Base-by-base conservation (phyloP, 2,888 invertebrate species). In the Agrotis exclamationis region DNA sequence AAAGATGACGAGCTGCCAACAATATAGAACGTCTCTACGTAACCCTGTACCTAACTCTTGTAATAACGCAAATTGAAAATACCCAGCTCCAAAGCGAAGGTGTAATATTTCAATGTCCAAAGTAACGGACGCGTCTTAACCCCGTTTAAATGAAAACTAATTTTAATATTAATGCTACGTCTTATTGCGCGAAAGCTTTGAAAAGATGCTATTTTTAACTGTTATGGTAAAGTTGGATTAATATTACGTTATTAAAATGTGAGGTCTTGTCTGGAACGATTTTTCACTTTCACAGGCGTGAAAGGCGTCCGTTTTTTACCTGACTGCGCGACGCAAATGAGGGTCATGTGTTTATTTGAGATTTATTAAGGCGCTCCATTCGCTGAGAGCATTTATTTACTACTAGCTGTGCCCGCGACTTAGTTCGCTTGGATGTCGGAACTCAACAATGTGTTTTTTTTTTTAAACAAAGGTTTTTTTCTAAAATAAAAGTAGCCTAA, bases 121-220 rank as follows among this genome's bases (percentile, higher is more conserved):
- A 88, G 69, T 84, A 81, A 84, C 85, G 68, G 84, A 85, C 84
- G 70, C 86, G 89, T 91, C 84, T 85, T 85, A 89, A 84, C 90
- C 89, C 74, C 82, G 88, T 87, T 90, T 89, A 92, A 93, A 93
- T 93, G 91, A 90, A 92, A 93, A 93, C 92, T 93, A 93, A 93
- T 93, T 93, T 93, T 90, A 93, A 93, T 93, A 93, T 92, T 92
- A 91, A 93, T 90, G 89, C 87, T 81, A 51, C 76, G 81, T 83
- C 83, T 84, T 85, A 85, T 85, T 80, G 80, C 74, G 56, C 57
- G 59, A 74, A 76, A 78, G 80, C 63, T 76, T 65, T 80, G 77
- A 72, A 84, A 84, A 78, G 70, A 70, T 66, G 69, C 80, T 56
- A 82, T 80, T 84, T 82, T 82, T 82, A 68, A 79, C 78, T 79